A percentile compares a stretch with the other conserved stretches of the same genome.
Evolutionary conservation across 2,888 invertebrate species (phyloP).

Genomic region (Lasioglossum zephyrum): DNA sequence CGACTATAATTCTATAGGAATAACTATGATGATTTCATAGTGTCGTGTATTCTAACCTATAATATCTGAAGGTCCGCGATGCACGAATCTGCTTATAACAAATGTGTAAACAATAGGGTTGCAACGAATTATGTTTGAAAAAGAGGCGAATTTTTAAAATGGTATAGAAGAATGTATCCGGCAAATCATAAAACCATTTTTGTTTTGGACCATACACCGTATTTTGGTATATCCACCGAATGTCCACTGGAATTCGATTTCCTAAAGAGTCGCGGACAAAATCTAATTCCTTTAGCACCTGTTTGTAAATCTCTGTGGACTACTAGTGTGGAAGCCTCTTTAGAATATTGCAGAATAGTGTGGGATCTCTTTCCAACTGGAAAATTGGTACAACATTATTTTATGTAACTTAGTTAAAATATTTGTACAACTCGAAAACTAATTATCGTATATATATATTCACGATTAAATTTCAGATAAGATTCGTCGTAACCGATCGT

Average conservation of each 20-base stretch:
- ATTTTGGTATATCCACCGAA: constrained; percentile 94
- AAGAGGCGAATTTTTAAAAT: constrained; percentile 36
- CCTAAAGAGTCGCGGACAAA: constrained; percentile 85
- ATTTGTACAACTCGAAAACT: too few species aligned
- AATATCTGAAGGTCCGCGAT: constrained; percentile 4
- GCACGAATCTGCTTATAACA: constrained; percentile 21
- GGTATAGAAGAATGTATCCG: constrained; percentile 86
- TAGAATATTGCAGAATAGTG: constrained; percentile 98
- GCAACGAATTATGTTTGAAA: constrained; percentile 10
- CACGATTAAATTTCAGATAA: constrained; percentile 86
- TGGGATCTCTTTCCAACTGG: constrained; percentile 98
- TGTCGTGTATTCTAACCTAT: constrained; percentile 46
- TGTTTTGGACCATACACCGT: constrained; percentile 96
- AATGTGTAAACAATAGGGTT: constrained; percentile 29
- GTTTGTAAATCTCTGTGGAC: constrained; percentile 98
- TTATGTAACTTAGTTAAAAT: background rate
- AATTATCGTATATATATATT: background rate
- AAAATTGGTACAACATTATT: constrained; percentile 88
- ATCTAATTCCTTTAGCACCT: constrained; percentile 91
- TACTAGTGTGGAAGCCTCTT: constrained; percentile 96
- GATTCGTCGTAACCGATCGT: constrained; percentile 95
- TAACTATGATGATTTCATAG: constrained; percentile 2
- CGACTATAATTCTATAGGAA: background rate
- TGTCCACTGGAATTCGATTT: constrained; percentile 93
- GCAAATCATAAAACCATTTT: constrained; percentile 97